phyloP scores from a whole-genome alignment of 2,888 invertebrate species.

The Hirtodrosophila trivittata region DNA sequence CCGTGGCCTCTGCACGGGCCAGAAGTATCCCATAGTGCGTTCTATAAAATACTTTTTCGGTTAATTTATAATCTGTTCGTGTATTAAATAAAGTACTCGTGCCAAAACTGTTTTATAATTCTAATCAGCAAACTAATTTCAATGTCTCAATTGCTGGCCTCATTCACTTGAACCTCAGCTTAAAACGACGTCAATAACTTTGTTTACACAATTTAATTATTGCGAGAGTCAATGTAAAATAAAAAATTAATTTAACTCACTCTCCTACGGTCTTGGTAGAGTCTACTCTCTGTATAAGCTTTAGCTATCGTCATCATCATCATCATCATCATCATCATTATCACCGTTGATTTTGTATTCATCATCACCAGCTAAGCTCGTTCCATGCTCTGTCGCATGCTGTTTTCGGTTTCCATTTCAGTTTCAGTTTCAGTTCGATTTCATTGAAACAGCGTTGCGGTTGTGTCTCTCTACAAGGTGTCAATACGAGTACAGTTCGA shows the following conservation, averaged over 20 bases:
- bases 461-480: slow-evolving; percentile 32
- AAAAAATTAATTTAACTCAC: slow-evolving; percentile 23
- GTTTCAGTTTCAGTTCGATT: slow-evolving; percentile 60
- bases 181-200: slow-evolving; percentile 26
- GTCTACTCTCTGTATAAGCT: slow-evolving; percentile 33
- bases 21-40: slow-evolving; percentile 90
- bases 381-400: slow-evolving; percentile 21
- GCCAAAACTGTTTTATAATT: slow-evolving; percentile 12
- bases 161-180: slow-evolving; percentile 30
- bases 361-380: slow-evolving; percentile 19
- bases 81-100: slow-evolving; percentile 15
- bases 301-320: slow-evolving; percentile 24
- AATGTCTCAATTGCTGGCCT: slow-evolving; percentile 40
- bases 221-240: slow-evolving; percentile 15
- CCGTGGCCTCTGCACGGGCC: slow-evolving; percentile 90
- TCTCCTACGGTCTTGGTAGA: slow-evolving; percentile 9
- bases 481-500: slow-evolving; percentile 3
- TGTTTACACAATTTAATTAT: slow-evolving; percentile 42
- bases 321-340: slow-evolving; percentile 14
- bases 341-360: neutral
- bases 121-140: slow-evolving; percentile 41
- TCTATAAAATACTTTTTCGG: slow-evolving; percentile 87
- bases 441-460: slow-evolving; percentile 53
- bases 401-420: slow-evolving; percentile 45
- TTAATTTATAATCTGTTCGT: slow-evolving; percentile 21